Evolutionary conservation across 2,113 vertebrate species (phyloP).

Genomic region (Noctilio leporinus): DNA sequence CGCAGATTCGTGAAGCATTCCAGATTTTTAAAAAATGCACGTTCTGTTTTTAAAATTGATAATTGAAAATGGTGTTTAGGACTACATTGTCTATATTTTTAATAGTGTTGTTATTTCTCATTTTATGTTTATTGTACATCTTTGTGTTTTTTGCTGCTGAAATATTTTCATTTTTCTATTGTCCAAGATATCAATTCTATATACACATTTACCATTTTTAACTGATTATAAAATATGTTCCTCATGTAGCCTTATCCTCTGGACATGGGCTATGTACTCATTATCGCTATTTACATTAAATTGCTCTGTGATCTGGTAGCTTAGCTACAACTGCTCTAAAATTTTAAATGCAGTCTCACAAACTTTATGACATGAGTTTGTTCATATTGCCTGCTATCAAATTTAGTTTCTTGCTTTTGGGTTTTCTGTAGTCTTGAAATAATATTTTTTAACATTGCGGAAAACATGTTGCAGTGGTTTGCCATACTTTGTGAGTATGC

Average conservation of each 20-base stretch:
- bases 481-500: not conserved
- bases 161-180: not conserved
- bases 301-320: not conserved
- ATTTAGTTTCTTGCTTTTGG: not conserved
- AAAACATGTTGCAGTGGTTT: not conserved
- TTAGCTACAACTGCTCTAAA: not conserved
- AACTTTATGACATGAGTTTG: not conserved
- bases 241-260: not conserved
- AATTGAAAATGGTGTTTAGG: not conserved
- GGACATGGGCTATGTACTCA: not conserved
- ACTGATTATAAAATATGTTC: not conserved
- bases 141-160: not conserved
- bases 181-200: not conserved
- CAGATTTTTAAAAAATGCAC: no score
- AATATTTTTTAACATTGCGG: not conserved
- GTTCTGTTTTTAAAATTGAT: not conserved
- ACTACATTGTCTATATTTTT: not conserved
- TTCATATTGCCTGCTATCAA: not conserved
- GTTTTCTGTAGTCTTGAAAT: not conserved
- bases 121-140: not conserved
- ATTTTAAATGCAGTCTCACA: not conserved
- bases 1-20: no score
- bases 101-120: not conserved
- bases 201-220: not conserved
- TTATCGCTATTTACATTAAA: not conserved